Conservation (phyloP, 2,113 vertebrate genomes). For the Tor tambroides region DNA sequence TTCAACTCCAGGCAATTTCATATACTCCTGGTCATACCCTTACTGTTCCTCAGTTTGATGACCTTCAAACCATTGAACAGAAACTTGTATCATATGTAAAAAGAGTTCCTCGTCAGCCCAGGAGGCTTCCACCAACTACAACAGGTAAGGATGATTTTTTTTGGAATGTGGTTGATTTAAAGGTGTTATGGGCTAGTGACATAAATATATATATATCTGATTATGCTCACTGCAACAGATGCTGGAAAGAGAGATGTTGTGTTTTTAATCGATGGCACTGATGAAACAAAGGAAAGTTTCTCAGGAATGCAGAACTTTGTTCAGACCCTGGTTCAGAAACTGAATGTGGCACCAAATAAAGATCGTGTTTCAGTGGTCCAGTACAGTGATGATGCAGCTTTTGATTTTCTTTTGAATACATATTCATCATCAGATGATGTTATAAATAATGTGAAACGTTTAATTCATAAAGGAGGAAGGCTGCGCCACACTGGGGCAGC, state of each 20-base stretch:
- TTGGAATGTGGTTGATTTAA: background rate
- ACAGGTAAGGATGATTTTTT: slow-evolving; percentile 66
- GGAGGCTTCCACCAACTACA: slow-evolving; percentile 47
- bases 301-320: slow-evolving; percentile 73
- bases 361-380: slow-evolving; percentile 76
- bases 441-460: slow-evolving; percentile 75
- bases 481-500: slow-evolving; percentile 85
- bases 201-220: slow-evolving; percentile 36
- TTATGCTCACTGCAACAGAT: slow-evolving; percentile 68
- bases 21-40: slow-evolving; percentile 73
- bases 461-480: slow-evolving; percentile 84
- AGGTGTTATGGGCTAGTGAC: background rate
- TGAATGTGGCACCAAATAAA: slow-evolving; percentile 69
- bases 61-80: slow-evolving; percentile 64
- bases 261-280: slow-evolving; percentile 80
- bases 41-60: slow-evolving; percentile 68
- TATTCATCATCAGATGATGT: slow-evolving; percentile 77
- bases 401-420: slow-evolving; percentile 67
- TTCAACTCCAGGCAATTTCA: slow-evolving; percentile 76
- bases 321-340: slow-evolving; percentile 63
- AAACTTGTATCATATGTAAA: slow-evolving; percentile 74
- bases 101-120: slow-evolving; percentile 70
- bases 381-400: slow-evolving; percentile 73
- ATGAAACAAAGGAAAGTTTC: slow-evolving; percentile 71
- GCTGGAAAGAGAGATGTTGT: slow-evolving; percentile 73